Base-by-base conservation (phyloP, 1,140 invertebrate species). In the Papilio dardanus region DNA sequence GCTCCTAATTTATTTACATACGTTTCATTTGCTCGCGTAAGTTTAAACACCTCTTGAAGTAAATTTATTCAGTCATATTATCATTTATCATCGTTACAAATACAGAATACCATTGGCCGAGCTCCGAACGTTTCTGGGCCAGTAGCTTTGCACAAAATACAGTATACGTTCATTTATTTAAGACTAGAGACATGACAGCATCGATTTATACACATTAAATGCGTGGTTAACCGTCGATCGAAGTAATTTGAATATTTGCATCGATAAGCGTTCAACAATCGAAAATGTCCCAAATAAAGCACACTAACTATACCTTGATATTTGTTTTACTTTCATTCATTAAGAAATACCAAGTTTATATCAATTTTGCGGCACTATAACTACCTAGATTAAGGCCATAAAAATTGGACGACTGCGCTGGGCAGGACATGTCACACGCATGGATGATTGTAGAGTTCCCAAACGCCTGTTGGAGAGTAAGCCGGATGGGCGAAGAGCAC, bases 31-130 rank as follows among this genome's bases (percentile, higher is more conserved):
- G 46, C 28, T 31, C 71, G 33, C 46, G 42, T 37, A 19, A 16
- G 71, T 73, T 73, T 73, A 54, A 73, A 46, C 46, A 58, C 71
- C 30, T 54, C 31, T 73, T 73, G 30, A 73, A 54, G 46, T 73
- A 73, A 73, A 73, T 73, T 54, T 73, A 73, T 73, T 16, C 68
- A 42, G 28, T 4, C 46, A 31, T 50, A 33, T 54, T 33, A 73
- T 73, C 46, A 73, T 73, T 73, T 73, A 73, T 73, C 30, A 73
- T 50, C 24, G 71, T 73, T 73, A 73, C 28, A 21, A 33, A 69
- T 37, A 19, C 67, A 40, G 46, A n/a, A 12, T 4, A 21, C 5
- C 71, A 54, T 33, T 73, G n/a, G 46, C 16, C n/a, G 37, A 7
- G 28, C 19, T 46, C 12, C 28, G 69, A 50, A 71, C 40, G 16